Evolutionary conservation across 2,797 vertebrate species (phyloP), one percentile per base, ranked within the genome.

Genomic region (Mormyrops attenuatus): DNA sequence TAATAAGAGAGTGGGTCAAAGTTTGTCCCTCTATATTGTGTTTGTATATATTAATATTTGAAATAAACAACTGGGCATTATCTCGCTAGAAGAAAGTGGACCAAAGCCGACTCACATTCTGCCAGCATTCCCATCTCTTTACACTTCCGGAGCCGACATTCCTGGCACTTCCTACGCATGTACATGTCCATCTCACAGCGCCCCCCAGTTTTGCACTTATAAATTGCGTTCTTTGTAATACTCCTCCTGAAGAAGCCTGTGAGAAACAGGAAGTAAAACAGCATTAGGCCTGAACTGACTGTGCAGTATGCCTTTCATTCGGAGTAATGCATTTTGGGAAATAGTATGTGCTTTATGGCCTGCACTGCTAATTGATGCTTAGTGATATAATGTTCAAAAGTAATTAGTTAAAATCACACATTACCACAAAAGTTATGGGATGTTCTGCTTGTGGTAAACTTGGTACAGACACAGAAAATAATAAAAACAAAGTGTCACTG

Each of bases 151-250:
- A 99, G 96, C 30, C 99, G 97, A 38, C 99, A 99, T 90, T 99
- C 98, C 91, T 99, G 99, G 92, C 99, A 99, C 91, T 99, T 99
- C 88, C 99, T 97, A 82, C 99, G 96, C 99, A 99, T 99, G 92
- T 99, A 99, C 99, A 99, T 99, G 93, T 99, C 98, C 99, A 99
- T 99, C 95, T 99, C 98, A 2, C 99, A 99, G 95, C 97, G 98
- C 88, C 98, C 98, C 6, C 98, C 99, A 0, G 96, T 99, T 95
- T 99, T 99, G 94, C 99, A 99, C 92, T 98, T 99, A 95, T 99
- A 99, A 89, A 98, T 96, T 0, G 99, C 99, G 0, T 99, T 99
- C 95, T 99, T 99, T 44, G 98, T 99, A 90, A 99, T 98, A 92
- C 99, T 99, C 92, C 98, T 96, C 93, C 99, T 96, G 96, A 99